phyloP scores from a whole-genome alignment of 2,113 vertebrate species.

The Siphamia tubifer region DNA sequence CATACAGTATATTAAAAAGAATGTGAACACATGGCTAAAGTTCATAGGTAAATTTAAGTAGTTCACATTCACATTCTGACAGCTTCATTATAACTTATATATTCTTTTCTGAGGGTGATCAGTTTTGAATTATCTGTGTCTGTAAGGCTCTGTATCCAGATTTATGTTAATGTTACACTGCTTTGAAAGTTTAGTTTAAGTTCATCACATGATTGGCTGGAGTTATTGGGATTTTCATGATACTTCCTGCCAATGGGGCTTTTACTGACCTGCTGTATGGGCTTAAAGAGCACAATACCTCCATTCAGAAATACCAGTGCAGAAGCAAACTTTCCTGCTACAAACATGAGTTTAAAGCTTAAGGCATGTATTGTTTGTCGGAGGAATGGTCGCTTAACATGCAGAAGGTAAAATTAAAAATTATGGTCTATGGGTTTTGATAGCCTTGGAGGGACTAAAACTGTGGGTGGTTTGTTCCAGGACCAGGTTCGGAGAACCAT shows the following conservation, averaged over 20 bases:
- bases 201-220: slow-evolving; percentile 51
- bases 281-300: slow-evolving; percentile 18
- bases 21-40: too few species aligned
- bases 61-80: too few species aligned
- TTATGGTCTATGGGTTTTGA: neutral
- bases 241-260: neutral
- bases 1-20: too few species aligned
- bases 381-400: slow-evolving; percentile 66
- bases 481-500: slow-evolving; percentile 66
- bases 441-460: neutral
- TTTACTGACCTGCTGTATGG: slow-evolving; percentile 4
- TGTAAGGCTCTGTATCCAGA: too few species aligned
- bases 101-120: too few species aligned
- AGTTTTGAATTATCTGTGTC: too few species aligned
- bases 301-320: slow-evolving; percentile 17
- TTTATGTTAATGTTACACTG: neutral
- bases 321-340: neutral
- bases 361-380: slow-evolving; percentile 55
- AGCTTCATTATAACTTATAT: too few species aligned
- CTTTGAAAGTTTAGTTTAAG: slow-evolving; percentile 1
- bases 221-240: slow-evolving; percentile 32
- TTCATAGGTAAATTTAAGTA: too few species aligned
- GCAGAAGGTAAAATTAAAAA: slow-evolving; percentile 51
- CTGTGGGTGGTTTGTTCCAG: slow-evolving; percentile 46
- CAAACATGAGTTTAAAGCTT: slow-evolving; percentile 54